Conservation (phyloP, 1,140 invertebrate genomes). For the Lasioglossum albipes region DNA sequence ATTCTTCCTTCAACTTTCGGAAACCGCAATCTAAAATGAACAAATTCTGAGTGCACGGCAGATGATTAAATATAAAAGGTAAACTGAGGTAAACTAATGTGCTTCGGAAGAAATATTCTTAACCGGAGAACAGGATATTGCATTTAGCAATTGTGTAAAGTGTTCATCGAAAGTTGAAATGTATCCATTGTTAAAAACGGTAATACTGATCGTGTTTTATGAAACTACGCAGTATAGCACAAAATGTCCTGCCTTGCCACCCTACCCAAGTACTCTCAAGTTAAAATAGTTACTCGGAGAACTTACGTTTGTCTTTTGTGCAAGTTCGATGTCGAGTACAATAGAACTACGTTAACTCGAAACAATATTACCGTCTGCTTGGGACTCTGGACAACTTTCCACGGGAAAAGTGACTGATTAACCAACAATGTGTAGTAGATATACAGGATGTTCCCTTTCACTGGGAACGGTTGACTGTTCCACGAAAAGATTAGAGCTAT, state of each 20-base stretch:
- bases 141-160: not conserved
- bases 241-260: not conserved
- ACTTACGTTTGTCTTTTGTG: constrained; percentile 6
- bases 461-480: too few species aligned
- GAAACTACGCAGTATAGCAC: not conserved
- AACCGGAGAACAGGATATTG: too few species aligned
- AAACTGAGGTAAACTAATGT: too few species aligned
- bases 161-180: not conserved
- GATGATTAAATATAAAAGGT: too few species aligned
- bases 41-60: too few species aligned
- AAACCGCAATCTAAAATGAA: too few species aligned
- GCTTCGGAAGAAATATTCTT: too few species aligned
- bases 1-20: too few species aligned
- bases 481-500: too few species aligned
- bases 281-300: not conserved
- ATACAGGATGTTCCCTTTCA: too few species aligned
- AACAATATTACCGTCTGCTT: not conserved
- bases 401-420: not conserved
- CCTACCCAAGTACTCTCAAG: not conserved
- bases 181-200: not conserved
- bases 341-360: not conserved
- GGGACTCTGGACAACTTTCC: not conserved
- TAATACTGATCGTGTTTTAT: not conserved
- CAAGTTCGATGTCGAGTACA: not conserved
- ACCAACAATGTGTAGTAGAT: too few species aligned